These are phyloP conservation scores for Chionoecetes opilio DNA, from an alignment of 1,140 invertebrate genomes.

Conservation along the genomic window DNA sequence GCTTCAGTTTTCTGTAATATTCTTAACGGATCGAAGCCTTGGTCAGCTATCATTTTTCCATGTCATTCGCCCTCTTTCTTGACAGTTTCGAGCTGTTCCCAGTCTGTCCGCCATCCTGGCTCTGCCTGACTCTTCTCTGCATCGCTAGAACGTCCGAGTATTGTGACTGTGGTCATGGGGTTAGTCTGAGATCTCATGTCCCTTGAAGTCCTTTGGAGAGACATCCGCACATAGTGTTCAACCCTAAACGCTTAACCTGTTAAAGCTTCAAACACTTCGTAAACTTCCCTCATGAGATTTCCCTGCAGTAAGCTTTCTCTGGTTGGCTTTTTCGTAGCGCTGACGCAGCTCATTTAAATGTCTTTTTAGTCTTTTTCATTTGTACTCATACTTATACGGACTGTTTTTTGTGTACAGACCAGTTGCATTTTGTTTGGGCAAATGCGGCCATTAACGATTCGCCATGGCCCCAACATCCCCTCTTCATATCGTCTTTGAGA, in stretches of 20 bases:
- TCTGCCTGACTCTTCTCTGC: conserved; percentile 35
- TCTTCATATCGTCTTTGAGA: not conserved
- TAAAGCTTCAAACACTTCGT: conserved; percentile 39
- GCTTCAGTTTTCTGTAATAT: not conserved
- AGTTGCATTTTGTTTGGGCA: not conserved
- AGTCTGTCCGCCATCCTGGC: conserved; percentile 34
- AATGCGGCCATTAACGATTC: not conserved
- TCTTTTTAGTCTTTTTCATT: not conserved
- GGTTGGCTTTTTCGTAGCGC: not conserved
- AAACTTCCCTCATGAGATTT: not conserved
- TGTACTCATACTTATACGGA: not conserved
- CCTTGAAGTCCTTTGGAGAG: not conserved
- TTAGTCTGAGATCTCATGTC: conserved; percentile 54
- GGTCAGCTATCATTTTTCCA: not conserved
- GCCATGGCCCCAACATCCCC: not conserved
- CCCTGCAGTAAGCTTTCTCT: conserved; percentile 8
- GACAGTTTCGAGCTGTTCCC: not conserved
- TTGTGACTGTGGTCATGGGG: conserved; percentile 20
- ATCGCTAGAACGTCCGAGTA: conserved; percentile 40
- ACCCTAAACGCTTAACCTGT: not conserved
- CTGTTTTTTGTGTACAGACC: conserved; percentile 48
- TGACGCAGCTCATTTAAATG: not conserved
- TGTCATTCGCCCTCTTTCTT: conserved; percentile 33
- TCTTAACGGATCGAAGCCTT: not conserved
- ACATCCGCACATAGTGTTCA: conserved; percentile 31